Conservation (phyloP, 2,888 invertebrate species). For the Limnephilus auricula region DNA sequence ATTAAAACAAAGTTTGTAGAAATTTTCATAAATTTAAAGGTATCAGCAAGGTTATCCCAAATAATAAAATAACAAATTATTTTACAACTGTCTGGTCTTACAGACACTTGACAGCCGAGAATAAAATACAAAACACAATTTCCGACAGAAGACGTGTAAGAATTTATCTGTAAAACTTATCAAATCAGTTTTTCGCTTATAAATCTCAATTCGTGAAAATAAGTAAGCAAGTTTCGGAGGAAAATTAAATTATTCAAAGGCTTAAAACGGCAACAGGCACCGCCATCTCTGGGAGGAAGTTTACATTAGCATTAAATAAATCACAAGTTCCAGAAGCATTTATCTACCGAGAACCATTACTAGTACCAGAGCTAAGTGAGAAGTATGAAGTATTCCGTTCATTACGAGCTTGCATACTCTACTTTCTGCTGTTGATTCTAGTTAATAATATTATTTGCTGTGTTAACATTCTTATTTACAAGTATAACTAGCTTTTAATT, state of each 20-base stretch:
- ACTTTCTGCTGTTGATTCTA: background rate
- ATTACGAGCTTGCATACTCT: background rate
- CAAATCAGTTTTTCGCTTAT: constrained; percentile 8
- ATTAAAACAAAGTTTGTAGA: background rate
- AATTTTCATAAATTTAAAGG: background rate
- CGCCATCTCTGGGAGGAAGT: constrained; percentile 10
- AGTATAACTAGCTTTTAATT: background rate
- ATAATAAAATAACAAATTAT: background rate
- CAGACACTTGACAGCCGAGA: background rate
- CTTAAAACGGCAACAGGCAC: constrained; percentile 22
- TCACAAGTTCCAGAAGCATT: constrained; percentile 5
- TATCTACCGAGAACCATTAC: background rate
- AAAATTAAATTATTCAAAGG: constrained; percentile 18
- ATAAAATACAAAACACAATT: background rate
- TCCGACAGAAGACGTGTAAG: background rate
- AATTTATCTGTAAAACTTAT: background rate
- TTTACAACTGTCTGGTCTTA: background rate
- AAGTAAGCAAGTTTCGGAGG: background rate
- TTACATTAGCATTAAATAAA: constrained; percentile 5
- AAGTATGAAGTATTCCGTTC: background rate
- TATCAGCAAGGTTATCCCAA: background rate
- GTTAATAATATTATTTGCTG: background rate
- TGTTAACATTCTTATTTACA: background rate
- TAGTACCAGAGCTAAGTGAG: background rate
- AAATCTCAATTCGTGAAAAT: background rate